Evolutionary conservation across 2,888 invertebrate genomes (phyloP), one percentile per base, ranked within the genome.

Genomic region (Melanotus villosus): DNA sequence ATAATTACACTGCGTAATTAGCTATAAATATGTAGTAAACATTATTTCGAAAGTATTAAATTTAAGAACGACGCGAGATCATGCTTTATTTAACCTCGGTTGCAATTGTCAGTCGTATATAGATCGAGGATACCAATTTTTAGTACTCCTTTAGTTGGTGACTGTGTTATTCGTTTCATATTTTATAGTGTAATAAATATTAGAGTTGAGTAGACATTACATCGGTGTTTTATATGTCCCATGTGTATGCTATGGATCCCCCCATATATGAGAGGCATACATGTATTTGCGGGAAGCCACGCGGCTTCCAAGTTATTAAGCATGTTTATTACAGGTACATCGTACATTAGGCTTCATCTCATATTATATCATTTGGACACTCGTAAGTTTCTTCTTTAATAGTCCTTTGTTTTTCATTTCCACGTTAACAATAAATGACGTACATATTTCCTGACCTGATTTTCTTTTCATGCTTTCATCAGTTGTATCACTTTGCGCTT

Each of bases 161-260:
- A 16, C 26, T 26, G 30, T 52, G 50, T 52, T 52, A 32, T 62
- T 50, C 54, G 52, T 47, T 70, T 54, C 54, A 65, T 70, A 65
- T 70, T 70, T 72, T 57, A 70, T 65, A 57, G 47, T 32, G 56
- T 67, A 47, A 69, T 73, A 73, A 73, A 73, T 73, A 73, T 73
- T 71, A 69, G 52, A 71, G 71, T 67, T 63, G 67, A 69, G 59
- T 54, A 65, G 71, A 73, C 69, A 60, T 69, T 67, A 67, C 56
- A 58, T 67, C 59, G 67, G 66, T 69, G 67, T 67, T 71, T 73
- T 73, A 73, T 73, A 69, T 26, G 63, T 71, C 73, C 68, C 71
- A 34, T 45, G 73, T 66, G 73, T 65, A 63, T 45, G 45, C 57
- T 70, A 68, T 65, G 32, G 52, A 52, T 52, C 66, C 67, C 70